These are phyloP conservation scores for Bombus haemorrhoidalis DNA, from an alignment of 1,140 invertebrate genomes.

Conservation along the genomic window DNA sequence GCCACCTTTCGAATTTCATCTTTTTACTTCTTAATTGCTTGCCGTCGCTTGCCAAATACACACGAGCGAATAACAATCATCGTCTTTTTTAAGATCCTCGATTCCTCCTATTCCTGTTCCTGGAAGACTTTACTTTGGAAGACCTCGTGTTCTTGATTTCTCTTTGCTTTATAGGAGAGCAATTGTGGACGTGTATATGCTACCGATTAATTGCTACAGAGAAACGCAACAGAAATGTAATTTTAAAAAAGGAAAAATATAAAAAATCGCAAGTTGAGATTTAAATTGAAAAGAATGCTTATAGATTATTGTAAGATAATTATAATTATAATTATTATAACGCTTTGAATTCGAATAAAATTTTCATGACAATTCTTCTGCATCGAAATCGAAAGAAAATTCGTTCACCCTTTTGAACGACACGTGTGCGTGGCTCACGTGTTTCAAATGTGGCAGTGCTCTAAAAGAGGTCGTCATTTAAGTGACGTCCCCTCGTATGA, in stretches of 20 bases:
- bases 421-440: conserved; percentile 37
- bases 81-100: neutral
- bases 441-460: conserved; percentile 4
- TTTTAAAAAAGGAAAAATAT: neutral
- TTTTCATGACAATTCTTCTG: neutral
- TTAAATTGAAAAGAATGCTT: too few species aligned
- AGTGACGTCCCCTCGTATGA: conserved; percentile 40
- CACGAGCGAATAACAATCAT: conserved; percentile 1
- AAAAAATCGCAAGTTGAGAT: neutral
- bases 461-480: conserved; percentile 49
- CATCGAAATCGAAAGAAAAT: neutral
- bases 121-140: neutral
- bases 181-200: too few species aligned
- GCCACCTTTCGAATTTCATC: conserved; percentile 32
- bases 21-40: conserved; percentile 35
- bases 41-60: conserved; percentile 16
- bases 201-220: too few species aligned
- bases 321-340: neutral
- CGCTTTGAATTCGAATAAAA: neutral
- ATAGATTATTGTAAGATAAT: too few species aligned
- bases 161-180: too few species aligned
- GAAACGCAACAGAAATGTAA: neutral
- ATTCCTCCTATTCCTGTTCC: too few species aligned
- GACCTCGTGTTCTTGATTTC: too few species aligned
- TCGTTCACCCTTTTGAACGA: neutral